Base-by-base conservation (phyloP, 2,888 invertebrate genomes). In the Drosophila nr. perissopoda region DNA sequence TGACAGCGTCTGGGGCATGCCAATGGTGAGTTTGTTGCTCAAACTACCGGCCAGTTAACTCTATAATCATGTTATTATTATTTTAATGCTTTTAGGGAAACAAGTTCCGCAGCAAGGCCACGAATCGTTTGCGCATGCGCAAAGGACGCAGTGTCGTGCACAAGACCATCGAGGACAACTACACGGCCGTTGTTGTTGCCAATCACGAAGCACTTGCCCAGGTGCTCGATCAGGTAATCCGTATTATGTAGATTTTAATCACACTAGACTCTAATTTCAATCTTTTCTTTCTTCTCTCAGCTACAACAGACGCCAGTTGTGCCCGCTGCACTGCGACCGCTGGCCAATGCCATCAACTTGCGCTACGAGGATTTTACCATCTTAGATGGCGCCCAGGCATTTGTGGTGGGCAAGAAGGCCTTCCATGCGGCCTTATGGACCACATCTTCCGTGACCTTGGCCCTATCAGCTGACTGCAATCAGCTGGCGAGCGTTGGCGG, bases 151-250 rank as follows among this genome's bases (percentile, higher is more conserved):
- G 96, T 92, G 96, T 97, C 76, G 96, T 97, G 70, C 97, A 97
- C 92, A 96, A 95, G 91, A 97, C 96, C 92, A 94, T 98, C 76
- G 97, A 98, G 91, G 97, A 98, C 91, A 97, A 97, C 94, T 98
- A 98, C 91, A 97, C 97, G 25, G 97, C 97, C 49, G 97, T 98
- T 40, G 96, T 97, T 77, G 96, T 97, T 42, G 97, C 97, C 74
- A 98, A 98, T 94, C 97, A 97, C 91, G 97, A 98, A 93, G 97
- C 97, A 10, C 94, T 98, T 27, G 97, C 97, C 60, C 97, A 97
- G 93, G 96, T 98, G 88, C 94, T 97, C 76, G 97, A 98, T 93
- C 97, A 97, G 95, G 97, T 97, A 93, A 82, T 48, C n/a, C 0
- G 10, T 29, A 33, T 1, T 11, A 1, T 1, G 1, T 5, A 2